Evolutionary conservation across 92 coral and sea anemone species (phyloP).

Genomic region (Actinostola sp.): DNA sequence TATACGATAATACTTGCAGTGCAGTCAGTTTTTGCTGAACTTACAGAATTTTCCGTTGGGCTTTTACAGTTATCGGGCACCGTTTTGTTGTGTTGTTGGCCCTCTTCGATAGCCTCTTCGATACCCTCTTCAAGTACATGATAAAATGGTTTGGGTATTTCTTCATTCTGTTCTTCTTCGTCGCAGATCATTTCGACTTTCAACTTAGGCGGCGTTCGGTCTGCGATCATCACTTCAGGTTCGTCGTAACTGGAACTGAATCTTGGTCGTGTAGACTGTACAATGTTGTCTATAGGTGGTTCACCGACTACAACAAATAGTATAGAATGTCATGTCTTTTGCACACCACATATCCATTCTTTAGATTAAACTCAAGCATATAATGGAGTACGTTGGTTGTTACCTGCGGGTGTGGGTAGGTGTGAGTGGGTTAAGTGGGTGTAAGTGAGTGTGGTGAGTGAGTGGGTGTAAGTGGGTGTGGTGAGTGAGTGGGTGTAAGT

Average conservation of each 20-base stretch:
- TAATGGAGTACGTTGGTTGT: too few species aligned
- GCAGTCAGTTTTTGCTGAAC: background rate
- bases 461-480: too few species aligned
- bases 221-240: slow-evolving; percentile 26
- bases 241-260: slow-evolving; percentile 28
- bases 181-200: background rate
- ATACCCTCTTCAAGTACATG: background rate
- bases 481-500: too few species aligned
- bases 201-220: background rate
- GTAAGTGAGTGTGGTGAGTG: too few species aligned
- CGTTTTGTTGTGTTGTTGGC: background rate
- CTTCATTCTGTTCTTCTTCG: background rate
- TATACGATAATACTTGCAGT: too few species aligned
- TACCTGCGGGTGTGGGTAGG: too few species aligned
- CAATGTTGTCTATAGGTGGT: background rate
- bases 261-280: slow-evolving; percentile 6
- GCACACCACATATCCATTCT: too few species aligned
- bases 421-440: too few species aligned
- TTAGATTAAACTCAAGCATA: too few species aligned
- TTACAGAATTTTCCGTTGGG: slow-evolving; percentile 10
- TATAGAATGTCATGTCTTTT: background rate
- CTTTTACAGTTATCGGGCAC: background rate
- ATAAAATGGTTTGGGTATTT: background rate
- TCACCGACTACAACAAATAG: background rate
- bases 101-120: background rate